Percentiles rank a stretch among this genome's conserved stretches.
These are phyloP conservation scores for Donacobius atricapilla DNA, from an alignment of 2,113 vertebrate genomes.

Conservation along the genomic window DNA sequence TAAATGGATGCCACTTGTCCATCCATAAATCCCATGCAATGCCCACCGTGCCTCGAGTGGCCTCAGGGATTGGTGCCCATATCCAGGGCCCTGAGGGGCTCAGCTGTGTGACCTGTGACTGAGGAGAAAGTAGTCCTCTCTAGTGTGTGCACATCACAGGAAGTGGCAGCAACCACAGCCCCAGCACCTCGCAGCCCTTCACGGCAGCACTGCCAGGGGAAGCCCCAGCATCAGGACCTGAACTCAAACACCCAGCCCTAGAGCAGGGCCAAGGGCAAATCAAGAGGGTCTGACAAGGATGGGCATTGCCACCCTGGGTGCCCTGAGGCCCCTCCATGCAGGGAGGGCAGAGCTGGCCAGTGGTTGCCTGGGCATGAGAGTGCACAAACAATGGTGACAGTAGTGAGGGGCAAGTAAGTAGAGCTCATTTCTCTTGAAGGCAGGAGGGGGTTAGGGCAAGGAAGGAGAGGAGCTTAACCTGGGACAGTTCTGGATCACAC, in stretches of 20 bases:
- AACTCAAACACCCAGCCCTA: not conserved
- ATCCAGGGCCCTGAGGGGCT: rapidly evolving
- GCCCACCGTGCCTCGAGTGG: not conserved
- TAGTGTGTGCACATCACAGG: not conserved
- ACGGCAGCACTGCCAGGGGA: rapidly evolving
- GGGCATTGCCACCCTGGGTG: not conserved
- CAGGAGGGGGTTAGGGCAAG: not conserved
- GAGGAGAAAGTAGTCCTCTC: not conserved
- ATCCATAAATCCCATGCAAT: rapidly evolving
- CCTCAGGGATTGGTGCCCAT: not conserved
- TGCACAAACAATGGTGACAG: not conserved
- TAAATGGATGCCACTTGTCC: no score
- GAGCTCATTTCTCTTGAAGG: no score
- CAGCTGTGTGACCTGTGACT: not conserved
- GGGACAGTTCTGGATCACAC: not conserved
- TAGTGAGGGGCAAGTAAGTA: not conserved
- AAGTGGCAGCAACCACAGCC: not conserved
- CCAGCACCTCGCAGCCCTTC: rapidly evolving
- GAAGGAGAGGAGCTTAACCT: no score
- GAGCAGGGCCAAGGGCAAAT: no score
- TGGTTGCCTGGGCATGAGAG: not conserved
- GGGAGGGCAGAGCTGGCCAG: not conserved
- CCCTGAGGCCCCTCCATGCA: rapidly evolving
- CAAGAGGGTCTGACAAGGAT: rapidly evolving
- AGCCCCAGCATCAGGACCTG: rapidly evolving